phyloP scores from a whole-genome alignment of 2,113 vertebrate species.

The Mesocricetus auratus region DNA sequence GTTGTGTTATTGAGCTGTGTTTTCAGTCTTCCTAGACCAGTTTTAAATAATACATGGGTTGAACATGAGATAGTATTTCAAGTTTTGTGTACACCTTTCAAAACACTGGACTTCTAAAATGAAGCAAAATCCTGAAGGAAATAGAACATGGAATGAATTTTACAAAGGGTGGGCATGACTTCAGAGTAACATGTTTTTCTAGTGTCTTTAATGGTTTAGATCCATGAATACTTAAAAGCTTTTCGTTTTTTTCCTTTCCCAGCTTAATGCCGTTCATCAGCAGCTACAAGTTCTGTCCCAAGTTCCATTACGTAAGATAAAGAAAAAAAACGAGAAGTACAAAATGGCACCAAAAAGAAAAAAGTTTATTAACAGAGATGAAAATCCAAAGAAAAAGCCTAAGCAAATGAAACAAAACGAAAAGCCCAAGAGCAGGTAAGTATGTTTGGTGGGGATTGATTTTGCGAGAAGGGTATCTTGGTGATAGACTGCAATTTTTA shows the following conservation, averaged over 20 bases:
- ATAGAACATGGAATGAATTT: constrained; percentile 54
- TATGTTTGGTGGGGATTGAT: constrained; percentile 70
- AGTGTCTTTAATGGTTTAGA: constrained; percentile 61
- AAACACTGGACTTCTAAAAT: constrained; percentile 51
- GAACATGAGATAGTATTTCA: constrained; percentile 11
- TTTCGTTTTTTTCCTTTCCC: constrained; percentile 51
- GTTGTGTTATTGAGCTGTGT: neutral
- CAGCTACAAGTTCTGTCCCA: constrained; percentile 90
- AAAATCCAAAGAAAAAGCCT: constrained; percentile 82
- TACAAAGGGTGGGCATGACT: constrained; percentile 11
- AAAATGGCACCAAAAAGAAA: constrained; percentile 87
- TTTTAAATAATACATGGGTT: constrained; percentile 53
- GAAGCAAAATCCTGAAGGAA: constrained; percentile 44
- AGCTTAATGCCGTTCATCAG: constrained; percentile 92
- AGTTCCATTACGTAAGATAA: constrained; percentile 86
- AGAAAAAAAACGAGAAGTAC: constrained; percentile 87
- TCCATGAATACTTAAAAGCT: constrained; percentile 50
- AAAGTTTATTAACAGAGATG: constrained; percentile 79
- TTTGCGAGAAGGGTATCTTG: neutral
- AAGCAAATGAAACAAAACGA: constrained; percentile 84
- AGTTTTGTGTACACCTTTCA: neutral
- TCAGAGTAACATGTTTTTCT: constrained; percentile 48
- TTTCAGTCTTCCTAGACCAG: neutral
- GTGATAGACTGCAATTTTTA: neutral
- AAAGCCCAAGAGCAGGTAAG: constrained; percentile 88